Evolutionary conservation across 1,140 invertebrate genomes (phyloP), one percentile per base, ranked within the genome.

Genomic region (Drosophila repletoides): DNA sequence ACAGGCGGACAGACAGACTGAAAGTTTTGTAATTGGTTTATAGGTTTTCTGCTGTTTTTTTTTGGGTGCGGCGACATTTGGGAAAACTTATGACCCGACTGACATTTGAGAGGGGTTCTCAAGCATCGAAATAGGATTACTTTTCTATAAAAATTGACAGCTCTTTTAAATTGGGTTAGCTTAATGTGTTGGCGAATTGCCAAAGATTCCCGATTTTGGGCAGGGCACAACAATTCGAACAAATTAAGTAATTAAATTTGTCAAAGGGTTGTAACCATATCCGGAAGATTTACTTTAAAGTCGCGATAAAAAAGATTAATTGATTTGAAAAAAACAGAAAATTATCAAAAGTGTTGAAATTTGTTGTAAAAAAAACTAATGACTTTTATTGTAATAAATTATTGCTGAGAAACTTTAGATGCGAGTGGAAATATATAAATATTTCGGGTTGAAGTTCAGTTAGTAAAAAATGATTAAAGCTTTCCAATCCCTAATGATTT

Each of bases 21-120:
- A 72, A 56, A 79, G 58, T 79, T 79, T 43, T 80, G 76, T 80
- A 80, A 80, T 80, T 80, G 76, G 71, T 81, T 81, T 80, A 79
- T 75, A 36, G 76, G 53, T 71, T 83, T 81, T 56, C 51, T 36
- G n/a, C 17, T 22, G 28, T 58, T 45, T 22, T 34, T 69, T 46
- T 56, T 34, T 67, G 77, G 76, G 76, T 83, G 76, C 48, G 74
- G 56, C 61, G n/a, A 4, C 38, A 38, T 64, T 81, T 53, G 52
- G 41, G 29, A 55, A 58, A 63, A 64, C 49, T 69, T 55, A 40
- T 55, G 65, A 68, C 38, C 53, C 41, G 26, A 59, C 26, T 15
- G 65, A 53, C 41, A 68, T 68, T 52, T 68, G 51, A 58, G 52
- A 49, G 46, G 40, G 41, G 15, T 14, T 4, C 17, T 41, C 19